phyloP scores from a whole-genome alignment of 1,140 invertebrate genomes.

The Stegodyphus mimosarum region DNA sequence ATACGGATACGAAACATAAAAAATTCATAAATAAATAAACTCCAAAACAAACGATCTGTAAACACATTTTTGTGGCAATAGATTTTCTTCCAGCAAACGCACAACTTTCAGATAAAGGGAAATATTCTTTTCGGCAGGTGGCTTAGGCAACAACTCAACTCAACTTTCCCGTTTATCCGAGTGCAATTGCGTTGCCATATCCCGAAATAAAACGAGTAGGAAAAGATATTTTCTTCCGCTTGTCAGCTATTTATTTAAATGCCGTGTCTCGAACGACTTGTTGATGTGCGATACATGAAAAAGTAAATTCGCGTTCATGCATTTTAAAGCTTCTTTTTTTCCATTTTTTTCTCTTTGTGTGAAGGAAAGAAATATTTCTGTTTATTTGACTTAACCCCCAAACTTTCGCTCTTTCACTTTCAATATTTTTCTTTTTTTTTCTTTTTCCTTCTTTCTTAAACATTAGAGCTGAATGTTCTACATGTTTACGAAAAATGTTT shows the following conservation, averaged over 20 bases:
- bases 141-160: slow-evolving; percentile 42
- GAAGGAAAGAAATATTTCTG: slow-evolving; percentile 24
- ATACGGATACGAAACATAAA: not conserved
- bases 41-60: slow-evolving; percentile 45
- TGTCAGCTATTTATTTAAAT: slow-evolving; percentile 58
- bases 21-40: slow-evolving; percentile 6
- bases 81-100: slow-evolving; percentile 26
- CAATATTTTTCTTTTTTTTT: not conserved
- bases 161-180: slow-evolving; percentile 41
- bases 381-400: slow-evolving; percentile 32
- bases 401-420: not conserved
- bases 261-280: slow-evolving; percentile 48
- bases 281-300: slow-evolving; percentile 50
- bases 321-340: slow-evolving; percentile 50
- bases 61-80: slow-evolving; percentile 42
- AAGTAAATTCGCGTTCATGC: slow-evolving; percentile 59
- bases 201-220: slow-evolving; percentile 12
- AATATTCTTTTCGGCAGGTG: slow-evolving; percentile 33
- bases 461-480: not conserved
- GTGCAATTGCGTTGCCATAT: slow-evolving; percentile 44
- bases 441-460: not conserved
- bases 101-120: slow-evolving; percentile 10
- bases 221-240: slow-evolving; percentile 50
- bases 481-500: not conserved
- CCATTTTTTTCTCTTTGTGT: slow-evolving; percentile 5